Conservation (phyloP, 2,113 vertebrate genomes). For the Ginglymostoma cirratum region DNA sequence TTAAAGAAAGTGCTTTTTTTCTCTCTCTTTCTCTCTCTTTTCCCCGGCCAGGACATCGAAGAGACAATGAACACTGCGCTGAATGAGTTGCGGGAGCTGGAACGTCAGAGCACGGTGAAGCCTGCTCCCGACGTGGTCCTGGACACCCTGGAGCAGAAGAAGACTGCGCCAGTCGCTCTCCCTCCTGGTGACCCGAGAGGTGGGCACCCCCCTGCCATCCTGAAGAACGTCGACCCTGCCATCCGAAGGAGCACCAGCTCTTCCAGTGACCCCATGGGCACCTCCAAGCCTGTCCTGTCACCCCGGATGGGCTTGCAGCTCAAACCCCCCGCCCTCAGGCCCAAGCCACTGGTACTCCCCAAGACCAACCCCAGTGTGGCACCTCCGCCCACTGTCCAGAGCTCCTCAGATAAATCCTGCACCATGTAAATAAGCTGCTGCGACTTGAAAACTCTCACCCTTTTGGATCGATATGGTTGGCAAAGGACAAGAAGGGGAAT, state of each 20-base stretch:
- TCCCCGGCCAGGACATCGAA: conserved; percentile 80
- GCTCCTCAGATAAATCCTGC: conserved; percentile 89
- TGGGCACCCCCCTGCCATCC: conserved; percentile 67
- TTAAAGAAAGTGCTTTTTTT: neutral
- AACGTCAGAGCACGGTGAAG: conserved; percentile 88
- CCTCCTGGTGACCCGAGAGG: conserved; percentile 76
- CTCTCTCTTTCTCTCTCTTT: neutral
- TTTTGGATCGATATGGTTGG: neutral
- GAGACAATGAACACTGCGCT: conserved; percentile 97
- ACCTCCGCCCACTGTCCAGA: conserved; percentile 69
- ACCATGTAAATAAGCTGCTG: conserved; percentile 74
- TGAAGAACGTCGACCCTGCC: conserved; percentile 72
- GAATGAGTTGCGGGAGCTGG: conserved; percentile 90
- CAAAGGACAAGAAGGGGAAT: neutral
- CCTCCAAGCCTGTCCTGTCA: conserved; percentile 84
- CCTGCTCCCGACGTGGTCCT: conserved; percentile 91
- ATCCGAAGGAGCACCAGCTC: conserved; percentile 85
- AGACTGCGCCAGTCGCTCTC: conserved; percentile 61
- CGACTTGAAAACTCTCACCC: neutral
- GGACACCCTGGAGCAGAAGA: conserved; percentile 91
- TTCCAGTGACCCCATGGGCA: conserved; percentile 88
- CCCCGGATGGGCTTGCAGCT: conserved; percentile 95
- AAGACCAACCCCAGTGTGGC: conserved; percentile 73
- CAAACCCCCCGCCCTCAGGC: conserved; percentile 86
- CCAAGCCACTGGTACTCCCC: conserved; percentile 88